A percentile compares a stretch with the other conserved stretches of the same genome.
Evolutionary conservation across 2,113 vertebrate genomes (phyloP).

Genomic region (Ochotona princeps): DNA sequence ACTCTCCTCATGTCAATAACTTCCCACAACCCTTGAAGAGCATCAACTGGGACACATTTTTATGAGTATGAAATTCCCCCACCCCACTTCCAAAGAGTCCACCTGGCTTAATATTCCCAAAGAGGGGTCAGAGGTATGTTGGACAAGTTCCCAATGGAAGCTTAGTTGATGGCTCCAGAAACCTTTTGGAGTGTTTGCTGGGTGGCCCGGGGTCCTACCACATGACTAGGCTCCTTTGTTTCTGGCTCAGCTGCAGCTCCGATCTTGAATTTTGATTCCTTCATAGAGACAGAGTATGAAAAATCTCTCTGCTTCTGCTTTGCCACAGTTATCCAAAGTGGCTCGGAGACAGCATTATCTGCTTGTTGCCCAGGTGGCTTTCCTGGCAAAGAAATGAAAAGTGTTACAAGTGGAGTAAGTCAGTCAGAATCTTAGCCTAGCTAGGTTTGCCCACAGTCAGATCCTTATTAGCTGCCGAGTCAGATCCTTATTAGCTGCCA

Average conservation of each 20-base stretch:
- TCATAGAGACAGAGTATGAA: conserved; percentile 81
- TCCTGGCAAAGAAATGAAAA: conserved; percentile 78
- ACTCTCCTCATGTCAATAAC: neutral
- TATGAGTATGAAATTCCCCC: conserved; percentile 17
- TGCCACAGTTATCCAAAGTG: conserved; percentile 90
- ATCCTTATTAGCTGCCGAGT: too few relatives aligned
- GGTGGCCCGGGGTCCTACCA: neutral
- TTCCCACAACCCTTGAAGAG: conserved; percentile 19
- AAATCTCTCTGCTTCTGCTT: conserved; percentile 91
- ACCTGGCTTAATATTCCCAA: conserved; percentile 4
- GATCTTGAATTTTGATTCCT: conserved; percentile 80
- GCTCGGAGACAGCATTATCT: conserved; percentile 80
- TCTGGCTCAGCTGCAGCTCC: conserved; percentile 74
- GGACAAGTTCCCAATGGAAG: neutral
- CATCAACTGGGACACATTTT: neutral
- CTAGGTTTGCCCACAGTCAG: neutral
- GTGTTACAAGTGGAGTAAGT: conserved; percentile 63
- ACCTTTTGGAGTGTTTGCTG: neutral
- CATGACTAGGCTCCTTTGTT: neutral
- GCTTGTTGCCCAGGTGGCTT: conserved; percentile 51
- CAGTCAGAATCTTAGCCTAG: conserved; percentile 35
- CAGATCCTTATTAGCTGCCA: conserved; percentile 8
- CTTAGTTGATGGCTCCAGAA: neutral
- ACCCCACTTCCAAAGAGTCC: neutral
- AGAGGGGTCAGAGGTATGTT: neutral